Evolutionary conservation across 2,888 invertebrate species (phyloP).

Genomic region (Plagodis pulveraria): DNA sequence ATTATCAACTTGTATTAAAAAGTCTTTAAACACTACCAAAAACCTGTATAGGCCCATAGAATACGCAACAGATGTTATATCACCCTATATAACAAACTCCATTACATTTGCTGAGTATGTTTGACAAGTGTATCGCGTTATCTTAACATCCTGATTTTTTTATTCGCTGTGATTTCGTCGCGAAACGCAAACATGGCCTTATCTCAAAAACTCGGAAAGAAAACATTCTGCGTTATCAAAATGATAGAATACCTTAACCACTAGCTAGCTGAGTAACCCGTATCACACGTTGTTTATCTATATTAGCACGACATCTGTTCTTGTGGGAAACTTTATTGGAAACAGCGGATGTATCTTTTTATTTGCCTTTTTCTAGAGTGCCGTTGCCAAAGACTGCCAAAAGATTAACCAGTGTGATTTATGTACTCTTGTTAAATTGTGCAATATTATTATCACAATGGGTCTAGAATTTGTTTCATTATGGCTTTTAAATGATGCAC

Average conservation of each 20-base stretch:
- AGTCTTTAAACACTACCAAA: too few relatives aligned
- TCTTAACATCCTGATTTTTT: conserved; percentile 76
- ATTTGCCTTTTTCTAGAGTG: background rate
- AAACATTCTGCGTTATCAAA: conserved; percentile 65
- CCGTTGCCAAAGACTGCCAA: conserved; percentile 11
- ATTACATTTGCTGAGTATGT: conserved; percentile 28
- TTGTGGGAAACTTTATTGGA: conserved; percentile 30
- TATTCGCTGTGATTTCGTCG: conserved; percentile 64
- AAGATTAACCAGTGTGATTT: background rate
- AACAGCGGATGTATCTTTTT: conserved; percentile 5
- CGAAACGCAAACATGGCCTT: conserved; percentile 68
- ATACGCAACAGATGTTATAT: too few relatives aligned
- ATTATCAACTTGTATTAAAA: too few relatives aligned
- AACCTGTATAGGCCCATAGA: too few relatives aligned
- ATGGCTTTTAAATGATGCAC: too few relatives aligned
- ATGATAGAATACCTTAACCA: conserved; percentile 55
- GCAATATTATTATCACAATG: too few relatives aligned
- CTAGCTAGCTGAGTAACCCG: conserved; percentile 25
- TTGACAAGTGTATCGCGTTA: conserved; percentile 57
- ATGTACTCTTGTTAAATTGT: too few relatives aligned
- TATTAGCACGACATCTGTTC: conserved; percentile 17
- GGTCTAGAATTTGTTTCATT: too few relatives aligned
- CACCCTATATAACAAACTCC: background rate
- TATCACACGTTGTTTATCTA: conserved; percentile 24
- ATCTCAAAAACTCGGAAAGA: conserved; percentile 62